A percentile compares a stretch with the other conserved stretches of the same genome.
Evolutionary conservation across 2,888 invertebrate species (phyloP).

Genomic region (Psococerastis gibbosa): DNA sequence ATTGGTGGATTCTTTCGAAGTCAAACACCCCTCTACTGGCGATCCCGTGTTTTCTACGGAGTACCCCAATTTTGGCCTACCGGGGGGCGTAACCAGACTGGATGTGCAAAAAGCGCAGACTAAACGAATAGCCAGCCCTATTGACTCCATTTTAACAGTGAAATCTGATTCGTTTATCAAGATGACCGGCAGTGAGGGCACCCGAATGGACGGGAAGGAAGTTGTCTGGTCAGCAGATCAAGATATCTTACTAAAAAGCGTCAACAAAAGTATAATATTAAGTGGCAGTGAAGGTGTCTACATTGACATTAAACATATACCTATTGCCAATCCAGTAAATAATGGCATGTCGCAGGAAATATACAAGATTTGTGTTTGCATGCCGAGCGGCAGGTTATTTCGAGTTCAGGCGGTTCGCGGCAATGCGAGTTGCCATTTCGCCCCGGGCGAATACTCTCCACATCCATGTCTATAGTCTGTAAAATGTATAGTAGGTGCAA

Average conservation of each 20-base stretch:
- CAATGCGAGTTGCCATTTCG: conserved; percentile 36
- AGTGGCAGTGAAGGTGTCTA: conserved; percentile 49
- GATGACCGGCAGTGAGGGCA: conserved; percentile 64
- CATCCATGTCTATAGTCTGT: conserved; percentile 35
- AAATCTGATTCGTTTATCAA: conserved; percentile 47
- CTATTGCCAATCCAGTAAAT: conserved; percentile 36
- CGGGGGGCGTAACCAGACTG: conserved; percentile 33
- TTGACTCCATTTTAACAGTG: conserved; percentile 43
- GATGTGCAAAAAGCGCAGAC: conserved; percentile 36
- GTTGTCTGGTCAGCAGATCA: conserved; percentile 59
- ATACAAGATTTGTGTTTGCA: conserved; percentile 76
- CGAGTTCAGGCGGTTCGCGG: conserved; percentile 49
- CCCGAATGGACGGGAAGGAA: conserved; percentile 48
- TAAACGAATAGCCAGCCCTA: conserved; percentile 52
- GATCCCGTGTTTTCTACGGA: conserved; percentile 54
- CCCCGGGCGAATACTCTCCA: conserved; percentile 36
- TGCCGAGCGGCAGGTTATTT: conserved; percentile 73
- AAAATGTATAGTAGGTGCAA: no score
- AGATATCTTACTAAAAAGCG: conserved; percentile 53
- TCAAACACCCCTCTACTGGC: conserved; percentile 44
- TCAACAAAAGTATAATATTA: conserved; percentile 53
- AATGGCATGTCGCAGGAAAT: conserved; percentile 30
- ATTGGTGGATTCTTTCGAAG: conserved; percentile 45
- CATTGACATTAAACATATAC: conserved; percentile 50
- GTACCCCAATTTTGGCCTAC: conserved; percentile 49